Evolutionary conservation across 2,888 invertebrate genomes (phyloP).

Genomic region (Thereva unica): DNA sequence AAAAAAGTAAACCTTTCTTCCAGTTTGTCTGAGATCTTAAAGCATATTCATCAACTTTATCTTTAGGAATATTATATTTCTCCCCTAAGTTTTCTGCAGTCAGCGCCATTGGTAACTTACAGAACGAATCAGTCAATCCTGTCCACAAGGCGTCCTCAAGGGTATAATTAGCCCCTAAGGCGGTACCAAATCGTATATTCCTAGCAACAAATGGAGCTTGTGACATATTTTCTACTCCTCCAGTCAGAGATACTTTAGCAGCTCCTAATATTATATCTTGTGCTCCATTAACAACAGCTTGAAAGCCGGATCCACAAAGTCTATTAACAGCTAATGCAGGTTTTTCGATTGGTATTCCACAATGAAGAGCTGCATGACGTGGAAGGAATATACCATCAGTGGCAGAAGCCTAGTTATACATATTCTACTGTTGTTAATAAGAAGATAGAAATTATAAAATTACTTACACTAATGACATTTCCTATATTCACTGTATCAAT

Average conservation of each 20-base stretch:
- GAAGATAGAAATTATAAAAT: not conserved
- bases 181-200: conserved; percentile 84
- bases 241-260: conserved; percentile 83
- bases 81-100: conserved; percentile 93
- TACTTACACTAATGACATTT: conserved; percentile 79
- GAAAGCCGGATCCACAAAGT: conserved; percentile 97
- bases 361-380: conserved; percentile 83
- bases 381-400: conserved; percentile 84
- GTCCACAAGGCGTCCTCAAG: conserved; percentile 92
- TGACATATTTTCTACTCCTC: conserved; percentile 96
- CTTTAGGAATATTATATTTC: conserved; percentile 77
- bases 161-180: conserved; percentile 73
- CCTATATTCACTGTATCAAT: conserved; percentile 91
- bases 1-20: conserved; percentile 69
- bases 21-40: conserved; percentile 83
- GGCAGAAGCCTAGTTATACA: conserved; percentile 67
- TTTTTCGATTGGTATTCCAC: conserved; percentile 81
- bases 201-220: conserved; percentile 86
- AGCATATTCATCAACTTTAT: conserved; percentile 85
- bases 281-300: conserved; percentile 86
- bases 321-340: conserved; percentile 90
- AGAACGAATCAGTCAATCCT: conserved; percentile 83
- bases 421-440: conserved; percentile 11
- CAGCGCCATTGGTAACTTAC: conserved; percentile 92
- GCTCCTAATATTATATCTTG: conserved; percentile 90